These are phyloP conservation scores for Tridacna gigas DNA, from an alignment of 2,888 invertebrate genomes.

Conservation along the genomic window DNA sequence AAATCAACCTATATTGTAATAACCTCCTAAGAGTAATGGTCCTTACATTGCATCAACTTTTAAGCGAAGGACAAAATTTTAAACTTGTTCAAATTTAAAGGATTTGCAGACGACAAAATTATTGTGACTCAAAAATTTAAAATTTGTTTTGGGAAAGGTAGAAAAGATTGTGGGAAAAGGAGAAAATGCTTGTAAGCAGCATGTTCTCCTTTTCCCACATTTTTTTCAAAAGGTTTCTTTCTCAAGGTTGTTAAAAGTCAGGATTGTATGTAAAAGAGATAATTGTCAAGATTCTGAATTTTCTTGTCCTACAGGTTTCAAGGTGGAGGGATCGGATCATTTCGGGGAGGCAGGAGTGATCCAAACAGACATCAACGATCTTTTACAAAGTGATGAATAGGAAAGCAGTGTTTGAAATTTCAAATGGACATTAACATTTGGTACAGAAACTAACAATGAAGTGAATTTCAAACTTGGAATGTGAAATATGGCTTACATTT, in stretches of 20 bases:
- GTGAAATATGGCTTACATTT: too few species aligned
- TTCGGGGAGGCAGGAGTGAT: constrained; percentile 51
- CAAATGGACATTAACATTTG: too few species aligned
- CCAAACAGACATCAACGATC: constrained; percentile 58
- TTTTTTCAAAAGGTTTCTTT: neutral
- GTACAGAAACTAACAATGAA: too few species aligned
- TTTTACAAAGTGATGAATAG: constrained; percentile 43
- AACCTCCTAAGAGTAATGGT: too few species aligned
- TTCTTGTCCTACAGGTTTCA: constrained; percentile 14
- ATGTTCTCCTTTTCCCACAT: constrained; percentile 3
- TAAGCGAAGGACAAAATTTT: too few species aligned
- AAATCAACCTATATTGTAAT: too few species aligned
- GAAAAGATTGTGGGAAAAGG: constrained; percentile 5
- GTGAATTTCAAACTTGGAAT: too few species aligned
- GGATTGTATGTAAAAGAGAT: neutral
- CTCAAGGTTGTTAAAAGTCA: too few species aligned
- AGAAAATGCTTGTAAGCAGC: constrained; percentile 5
- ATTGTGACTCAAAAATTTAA: too few species aligned
- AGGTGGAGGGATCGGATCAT: constrained; percentile 20
- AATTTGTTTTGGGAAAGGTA: constrained; percentile 42
- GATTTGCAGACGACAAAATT: too few species aligned
- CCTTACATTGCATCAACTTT: too few species aligned
- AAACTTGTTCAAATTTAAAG: too few species aligned
- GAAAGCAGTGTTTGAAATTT: neutral
- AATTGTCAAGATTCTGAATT: neutral